phyloP scores from a whole-genome alignment of 2,113 vertebrate genomes.

The Phoenicopterus ruber region DNA sequence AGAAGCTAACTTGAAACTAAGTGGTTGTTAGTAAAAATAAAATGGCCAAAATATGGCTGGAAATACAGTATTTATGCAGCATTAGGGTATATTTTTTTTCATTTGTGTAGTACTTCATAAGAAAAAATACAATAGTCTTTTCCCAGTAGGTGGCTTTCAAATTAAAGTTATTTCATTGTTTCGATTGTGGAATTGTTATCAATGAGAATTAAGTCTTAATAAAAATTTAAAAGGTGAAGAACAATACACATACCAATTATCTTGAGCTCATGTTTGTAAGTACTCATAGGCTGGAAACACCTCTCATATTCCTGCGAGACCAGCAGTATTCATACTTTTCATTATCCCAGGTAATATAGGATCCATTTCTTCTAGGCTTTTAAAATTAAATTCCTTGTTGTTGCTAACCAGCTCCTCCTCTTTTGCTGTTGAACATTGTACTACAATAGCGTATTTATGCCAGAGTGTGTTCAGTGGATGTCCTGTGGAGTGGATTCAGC shows the following conservation, averaged over 20 bases:
- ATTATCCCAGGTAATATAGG: background rate
- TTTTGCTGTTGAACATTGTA: background rate
- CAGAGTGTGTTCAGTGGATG: background rate
- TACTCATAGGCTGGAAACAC: background rate
- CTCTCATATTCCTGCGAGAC: background rate
- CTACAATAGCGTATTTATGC: background rate
- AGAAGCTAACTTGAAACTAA: background rate
- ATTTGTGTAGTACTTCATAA: background rate
- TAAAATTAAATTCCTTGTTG: background rate
- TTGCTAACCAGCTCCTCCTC: background rate
- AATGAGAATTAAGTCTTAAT: background rate
- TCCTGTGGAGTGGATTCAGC: background rate
- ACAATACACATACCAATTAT: background rate
- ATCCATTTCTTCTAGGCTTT: slow-evolving; percentile 17
- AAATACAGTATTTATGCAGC: background rate
- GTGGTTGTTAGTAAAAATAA: background rate
- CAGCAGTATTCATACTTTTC: background rate
- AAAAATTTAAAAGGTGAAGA: background rate
- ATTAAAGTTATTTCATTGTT: slow-evolving; percentile 31
- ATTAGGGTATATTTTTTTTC: background rate
- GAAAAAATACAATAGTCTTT: slow-evolving; percentile 33
- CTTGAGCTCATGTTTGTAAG: background rate
- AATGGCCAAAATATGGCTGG: background rate
- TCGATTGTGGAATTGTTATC: background rate
- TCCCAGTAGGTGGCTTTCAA: slow-evolving; percentile 20